A percentile compares a stretch with the other conserved stretches of the same genome.
phyloP scores from a whole-genome alignment of 2,888 invertebrate genomes.

The Drosophila meridiana region DNA sequence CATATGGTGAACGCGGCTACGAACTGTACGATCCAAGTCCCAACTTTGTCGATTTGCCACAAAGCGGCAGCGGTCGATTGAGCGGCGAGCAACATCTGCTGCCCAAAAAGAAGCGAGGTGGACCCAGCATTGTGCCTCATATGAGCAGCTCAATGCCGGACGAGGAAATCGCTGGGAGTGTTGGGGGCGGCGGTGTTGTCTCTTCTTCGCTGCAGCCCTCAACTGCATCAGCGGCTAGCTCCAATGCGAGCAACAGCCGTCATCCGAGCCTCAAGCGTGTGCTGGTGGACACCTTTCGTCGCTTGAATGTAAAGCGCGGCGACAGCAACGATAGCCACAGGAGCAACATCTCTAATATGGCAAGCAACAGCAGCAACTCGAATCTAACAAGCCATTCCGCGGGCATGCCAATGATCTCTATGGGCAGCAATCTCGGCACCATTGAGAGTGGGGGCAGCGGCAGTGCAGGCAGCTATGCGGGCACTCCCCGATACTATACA shows the following conservation, averaged over 20 bases:
- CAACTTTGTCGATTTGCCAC: constrained; percentile 71
- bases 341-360: constrained; percentile 78
- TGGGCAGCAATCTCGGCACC: constrained; percentile 64
- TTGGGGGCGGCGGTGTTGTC: constrained; percentile 19
- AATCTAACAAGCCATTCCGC: constrained; percentile 72
- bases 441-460: constrained; percentile 80
- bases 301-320: constrained; percentile 81
- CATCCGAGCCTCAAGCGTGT: constrained; percentile 75
- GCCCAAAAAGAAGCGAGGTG: constrained; percentile 54
- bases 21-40: constrained; percentile 83
- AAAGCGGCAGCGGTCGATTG: constrained; percentile 55
- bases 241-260: constrained; percentile 78
- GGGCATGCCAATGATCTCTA: constrained; percentile 63
- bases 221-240: constrained; percentile 79
- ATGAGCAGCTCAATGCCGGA: constrained; percentile 82
- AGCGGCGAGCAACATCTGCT: constrained; percentile 79
- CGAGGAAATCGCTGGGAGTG: constrained; percentile 62
- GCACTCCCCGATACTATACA: constrained; percentile 75
- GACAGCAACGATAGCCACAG: constrained; percentile 81
- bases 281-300: constrained; percentile 76
- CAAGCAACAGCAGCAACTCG: constrained; percentile 76
- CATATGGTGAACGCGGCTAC: constrained; percentile 70
- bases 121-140: constrained; percentile 60
- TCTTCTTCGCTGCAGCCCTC: constrained; percentile 78
- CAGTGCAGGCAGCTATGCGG: constrained; percentile 78